Evolutionary conservation across 2,888 invertebrate genomes (phyloP).

Genomic region (Macroteleia sp.): DNA sequence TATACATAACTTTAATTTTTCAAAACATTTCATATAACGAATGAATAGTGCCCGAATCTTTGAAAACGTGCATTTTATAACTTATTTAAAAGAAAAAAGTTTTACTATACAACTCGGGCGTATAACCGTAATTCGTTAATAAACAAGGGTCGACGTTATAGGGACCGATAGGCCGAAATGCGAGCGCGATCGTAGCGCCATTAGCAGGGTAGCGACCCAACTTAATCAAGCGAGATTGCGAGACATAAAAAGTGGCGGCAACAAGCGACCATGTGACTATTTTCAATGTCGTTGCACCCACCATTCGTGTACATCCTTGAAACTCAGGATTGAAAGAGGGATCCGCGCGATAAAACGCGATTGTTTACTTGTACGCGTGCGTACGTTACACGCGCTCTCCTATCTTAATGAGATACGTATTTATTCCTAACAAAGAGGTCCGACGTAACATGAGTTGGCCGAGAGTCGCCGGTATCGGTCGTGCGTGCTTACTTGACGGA

Average conservation of each 20-base stretch:
- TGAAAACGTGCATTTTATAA: too few relatives aligned
- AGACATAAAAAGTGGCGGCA: constrained; percentile 33
- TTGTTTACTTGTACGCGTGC: constrained; percentile 22
- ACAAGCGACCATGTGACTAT: constrained; percentile 36
- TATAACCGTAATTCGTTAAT: background rate
- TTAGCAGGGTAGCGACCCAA: constrained; percentile 20
- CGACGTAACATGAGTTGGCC: constrained; percentile 7
- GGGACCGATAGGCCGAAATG: constrained; percentile 3
- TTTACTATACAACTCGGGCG: too few relatives aligned
- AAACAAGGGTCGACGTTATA: constrained; percentile 9
- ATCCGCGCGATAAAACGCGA: constrained; percentile 5
- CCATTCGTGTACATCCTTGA: constrained; percentile 32
- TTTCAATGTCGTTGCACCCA: constrained; percentile 53
- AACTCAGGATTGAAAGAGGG: constrained; percentile 20
- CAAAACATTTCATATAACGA: too few relatives aligned
- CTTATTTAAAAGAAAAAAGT: too few relatives aligned
- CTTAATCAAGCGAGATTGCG: constrained; percentile 30
- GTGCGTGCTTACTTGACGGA: constrained; percentile 7
- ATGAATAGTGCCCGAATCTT: too few relatives aligned
- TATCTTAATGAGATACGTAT: constrained; percentile 35
- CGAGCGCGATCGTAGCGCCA: constrained; percentile 1
- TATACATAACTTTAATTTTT: too few relatives aligned
- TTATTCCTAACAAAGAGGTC: constrained; percentile 24
- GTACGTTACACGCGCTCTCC: too few relatives aligned
- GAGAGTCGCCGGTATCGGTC: background rate